Base-by-base conservation (phyloP, 2,888 invertebrate genomes). In the Acanthosepion lycidas region DNA sequence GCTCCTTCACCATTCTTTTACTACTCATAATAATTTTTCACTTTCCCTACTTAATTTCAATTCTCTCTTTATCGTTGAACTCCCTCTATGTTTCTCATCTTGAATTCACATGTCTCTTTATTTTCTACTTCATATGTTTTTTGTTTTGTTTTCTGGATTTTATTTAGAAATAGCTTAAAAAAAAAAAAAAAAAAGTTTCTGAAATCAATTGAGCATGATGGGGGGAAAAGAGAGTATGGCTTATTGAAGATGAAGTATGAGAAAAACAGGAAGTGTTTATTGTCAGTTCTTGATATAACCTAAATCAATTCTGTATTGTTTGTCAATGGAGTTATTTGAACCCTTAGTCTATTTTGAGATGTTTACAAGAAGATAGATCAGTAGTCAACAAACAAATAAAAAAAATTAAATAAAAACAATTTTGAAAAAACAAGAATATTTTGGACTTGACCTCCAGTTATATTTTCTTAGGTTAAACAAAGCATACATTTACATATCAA, bases 201-300 rank as follows among this genome's bases (percentile, higher is more conserved):
- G 59, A 59, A 59, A 23, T 23, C 23, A 18, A 18, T 0, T 4
- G 20, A 59, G 20, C 55, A 18, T 55, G 55, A 20, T 59, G 0
- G n/a, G n/a, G n/a, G 78, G 6, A 12, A 2, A 3, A 8, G 78
- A 15, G 64, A 28, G 64, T 26, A 28, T 15, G 23, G 59, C 0
- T 6, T n/a, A 59, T 59, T 59, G 59, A 59, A 59, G 23, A 23
- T 20, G 26, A 59, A 23, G 59, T 20, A 59, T 78, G 78, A n/a
- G 28, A 78, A 78, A 78, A 78, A 78, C 78, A 78, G 78, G 78
- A 78, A 78, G 78, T 78, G n/a, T 78, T 78, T 78, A 78, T n/a
- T 78, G 78, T 78, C 78, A n/a, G 28, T 78, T 28, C n/a, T 78
- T 78, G n/a, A n/a, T 78, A n/a, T 78, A 9, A 28, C n/a, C n/a